Conservation (phyloP, 2,888 invertebrate genomes). For the Gastracanthus pulcherrimus region DNA sequence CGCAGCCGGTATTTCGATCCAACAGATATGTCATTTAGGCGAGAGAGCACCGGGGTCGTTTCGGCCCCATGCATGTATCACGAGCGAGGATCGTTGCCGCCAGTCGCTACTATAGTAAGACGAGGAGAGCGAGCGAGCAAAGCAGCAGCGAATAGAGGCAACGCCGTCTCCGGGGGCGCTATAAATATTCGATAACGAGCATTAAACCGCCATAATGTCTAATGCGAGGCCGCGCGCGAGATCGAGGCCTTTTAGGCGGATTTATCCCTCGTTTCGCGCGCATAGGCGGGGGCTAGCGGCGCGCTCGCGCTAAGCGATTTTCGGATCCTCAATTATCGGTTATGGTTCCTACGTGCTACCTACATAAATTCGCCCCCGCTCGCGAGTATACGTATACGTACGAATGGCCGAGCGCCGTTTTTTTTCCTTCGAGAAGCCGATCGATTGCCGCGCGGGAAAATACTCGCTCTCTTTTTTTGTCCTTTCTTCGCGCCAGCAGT, state of each 20-base stretch:
- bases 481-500: background rate
- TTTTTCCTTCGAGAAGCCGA: background rate
- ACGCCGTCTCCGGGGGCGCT: slow-evolving; percentile 38
- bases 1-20: no score
- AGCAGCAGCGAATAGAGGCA: background rate
- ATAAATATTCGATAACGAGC: slow-evolving; percentile 61
- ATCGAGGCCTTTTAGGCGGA: slow-evolving; percentile 42
- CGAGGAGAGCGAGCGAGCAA: no score
- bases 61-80: slow-evolving; percentile 34
- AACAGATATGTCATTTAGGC: slow-evolving; percentile 33
- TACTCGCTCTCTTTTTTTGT: no score
- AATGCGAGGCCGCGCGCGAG: slow-evolving; percentile 35
- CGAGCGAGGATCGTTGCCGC: no score
- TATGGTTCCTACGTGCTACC: slow-evolving; percentile 50
- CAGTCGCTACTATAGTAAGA: no score
- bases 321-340: slow-evolving; percentile 58
- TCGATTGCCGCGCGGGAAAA: no score
- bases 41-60: background rate
- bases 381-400: background rate
- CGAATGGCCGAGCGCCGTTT: slow-evolving; percentile 4
- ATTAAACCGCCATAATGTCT: slow-evolving; percentile 57
- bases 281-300: background rate
- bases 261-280: slow-evolving; percentile 38
- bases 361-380: slow-evolving; percentile 28
- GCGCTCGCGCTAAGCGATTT: slow-evolving; percentile 54